Evolutionary conservation across 2,797 vertebrate genomes (phyloP), one percentile per base, ranked within the genome.

Genomic region (Hoplostethus mediterraneus): DNA sequence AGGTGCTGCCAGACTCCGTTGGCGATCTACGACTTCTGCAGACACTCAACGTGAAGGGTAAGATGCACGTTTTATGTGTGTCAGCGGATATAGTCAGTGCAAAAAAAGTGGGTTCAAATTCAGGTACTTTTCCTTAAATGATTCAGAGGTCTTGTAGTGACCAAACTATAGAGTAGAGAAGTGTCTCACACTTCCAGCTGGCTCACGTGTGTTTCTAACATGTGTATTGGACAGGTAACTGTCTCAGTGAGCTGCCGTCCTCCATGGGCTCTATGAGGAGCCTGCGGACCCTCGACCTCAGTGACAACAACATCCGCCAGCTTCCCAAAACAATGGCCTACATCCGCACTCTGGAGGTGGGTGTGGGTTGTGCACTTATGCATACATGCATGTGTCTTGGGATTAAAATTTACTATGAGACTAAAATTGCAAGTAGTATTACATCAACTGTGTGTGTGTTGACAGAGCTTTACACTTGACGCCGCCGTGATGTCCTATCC

Each of bases 11-110:
- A 0, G 93, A 92, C 30, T 96, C 96, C 63, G 86, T 94, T 5
- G 96, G 96, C 55, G 89, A 94, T 57, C 94, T 99, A 52, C 66
- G 65, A 30, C 92, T 97, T 59, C 95, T 99, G 65, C 97, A 99
- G 93, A 94, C 96, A 0, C 96, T 99, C 66, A 97, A 90, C 82
- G 85, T 97, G 75, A 98, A 97, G 94, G 96, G 98, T 98, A 87
- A 51, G 60, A 11, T 17, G 3, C 2, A 10, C 11, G 16, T 13
- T 21, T 10, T 52, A 10, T 33, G 31, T 33, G 6, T 33, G 31
- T 4, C 31, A 33, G 31, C 31, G 21, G 21, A 21, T 21, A 21
- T 21, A 33, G 31, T 33, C 31, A 4, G 3, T 33, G 31, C 31
- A 33, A 33, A 33, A 33, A 21, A 21, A 21, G 21, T 1, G 21